phyloP scores from a whole-genome alignment of 1,140 invertebrate species.

The Hycleus phaleratus region DNA sequence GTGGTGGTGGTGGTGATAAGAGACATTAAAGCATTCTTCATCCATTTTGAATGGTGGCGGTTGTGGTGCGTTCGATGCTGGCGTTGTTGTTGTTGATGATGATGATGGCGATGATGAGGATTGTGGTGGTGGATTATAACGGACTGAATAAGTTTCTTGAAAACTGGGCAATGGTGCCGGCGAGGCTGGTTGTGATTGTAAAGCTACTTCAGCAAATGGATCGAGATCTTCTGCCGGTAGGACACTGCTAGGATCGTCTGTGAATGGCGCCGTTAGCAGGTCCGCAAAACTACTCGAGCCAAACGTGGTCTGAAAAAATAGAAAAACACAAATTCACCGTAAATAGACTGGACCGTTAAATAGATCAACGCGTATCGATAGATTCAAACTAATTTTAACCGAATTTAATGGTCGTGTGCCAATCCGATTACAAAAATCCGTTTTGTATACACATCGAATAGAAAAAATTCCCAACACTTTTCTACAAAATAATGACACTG shows the following conservation, averaged over 20 bases:
- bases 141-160: slow-evolving; percentile 75
- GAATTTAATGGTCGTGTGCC: too few species aligned
- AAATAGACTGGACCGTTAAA: too few species aligned
- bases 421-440: too few species aligned
- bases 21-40: slow-evolving; percentile 59
- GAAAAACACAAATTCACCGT: background rate
- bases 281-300: slow-evolving; percentile 57
- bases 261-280: slow-evolving; percentile 51
- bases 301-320: slow-evolving; percentile 48
- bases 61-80: background rate
- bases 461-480: too few species aligned
- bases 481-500: too few species aligned
- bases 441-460: too few species aligned
- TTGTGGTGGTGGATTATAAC: slow-evolving; percentile 48
- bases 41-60: slow-evolving; percentile 62
- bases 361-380: too few species aligned
- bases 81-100: slow-evolving; percentile 30
- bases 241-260: slow-evolving; percentile 41
- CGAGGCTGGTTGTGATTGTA: slow-evolving; percentile 33
- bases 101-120: slow-evolving; percentile 38
- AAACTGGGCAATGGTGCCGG: slow-evolving; percentile 69
- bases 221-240: slow-evolving; percentile 38
- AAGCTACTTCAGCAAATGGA: slow-evolving; percentile 37
- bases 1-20: slow-evolving; percentile 45
- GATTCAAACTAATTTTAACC: too few species aligned